Conservation (phyloP, 2,113 vertebrate species). For the Hiodon tergisus region DNA sequence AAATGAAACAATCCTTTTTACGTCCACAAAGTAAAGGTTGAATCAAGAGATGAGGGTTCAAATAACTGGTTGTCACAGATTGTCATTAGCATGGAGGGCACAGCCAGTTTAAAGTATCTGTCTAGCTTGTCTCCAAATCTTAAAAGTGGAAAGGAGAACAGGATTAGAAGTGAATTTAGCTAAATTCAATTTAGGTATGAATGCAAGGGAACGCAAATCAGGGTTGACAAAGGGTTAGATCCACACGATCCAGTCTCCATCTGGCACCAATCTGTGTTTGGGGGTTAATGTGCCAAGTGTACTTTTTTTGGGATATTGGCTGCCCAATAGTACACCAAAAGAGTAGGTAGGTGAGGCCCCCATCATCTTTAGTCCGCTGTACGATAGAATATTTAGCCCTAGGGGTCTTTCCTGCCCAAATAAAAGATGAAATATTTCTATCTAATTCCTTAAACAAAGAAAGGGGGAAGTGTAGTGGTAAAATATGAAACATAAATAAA, state of each 20-base stretch:
- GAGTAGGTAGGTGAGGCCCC: background rate
- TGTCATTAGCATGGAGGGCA: background rate
- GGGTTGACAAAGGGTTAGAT: background rate
- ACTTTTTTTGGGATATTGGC: background rate
- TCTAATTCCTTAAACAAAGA: conserved; percentile 2
- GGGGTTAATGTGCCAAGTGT: background rate
- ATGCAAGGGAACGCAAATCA: too few species aligned
- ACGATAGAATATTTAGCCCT: background rate
- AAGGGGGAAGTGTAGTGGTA: background rate
- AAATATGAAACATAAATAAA: conserved; percentile 1
- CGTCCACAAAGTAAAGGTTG: conserved; percentile 4
- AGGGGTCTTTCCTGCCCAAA: conserved; percentile 7
- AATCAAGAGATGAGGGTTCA: background rate
- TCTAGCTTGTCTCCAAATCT: background rate
- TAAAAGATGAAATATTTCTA: conserved; percentile 2
- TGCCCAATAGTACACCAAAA: background rate
- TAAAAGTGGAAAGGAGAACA: background rate
- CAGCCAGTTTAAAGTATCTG: background rate
- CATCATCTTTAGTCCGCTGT: background rate
- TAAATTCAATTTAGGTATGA: too few species aligned
- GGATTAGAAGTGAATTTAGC: background rate
- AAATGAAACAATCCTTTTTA: conserved; percentile 2
- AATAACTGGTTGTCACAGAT: conserved; percentile 17
- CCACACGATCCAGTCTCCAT: background rate
- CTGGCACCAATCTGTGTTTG: conserved; percentile 1